Base-by-base conservation (phyloP, 2,797 vertebrate genomes). In the Astyanax mexicanus region DNA sequence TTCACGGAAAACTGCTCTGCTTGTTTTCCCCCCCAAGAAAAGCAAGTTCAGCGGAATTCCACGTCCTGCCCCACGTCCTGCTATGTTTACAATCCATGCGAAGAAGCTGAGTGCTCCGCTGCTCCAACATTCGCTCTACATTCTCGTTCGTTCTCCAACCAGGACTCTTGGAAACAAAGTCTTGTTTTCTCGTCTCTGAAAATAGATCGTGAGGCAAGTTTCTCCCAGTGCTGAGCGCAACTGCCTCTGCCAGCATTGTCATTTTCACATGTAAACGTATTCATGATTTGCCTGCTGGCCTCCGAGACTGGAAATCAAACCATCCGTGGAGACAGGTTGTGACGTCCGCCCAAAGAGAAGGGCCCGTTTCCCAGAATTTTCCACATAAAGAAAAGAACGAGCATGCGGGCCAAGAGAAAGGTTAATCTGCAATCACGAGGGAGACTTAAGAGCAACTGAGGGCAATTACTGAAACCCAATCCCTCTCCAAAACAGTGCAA, bases 371-470 rank as follows among this genome's bases (percentile, higher is more conserved):
- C 27, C 64, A 54, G 35, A 57, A 35, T 64, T 45, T 49, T 37
- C 51, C 42, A 42, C 44, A 61, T 9, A 54, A 47, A 65, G 58
- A 83, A 49, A n/a, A 35, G 35, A 57, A 66, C 21, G n/a, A 45
- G 45, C 25, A 42, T 69, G 69, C 55, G 60, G 69, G 68, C 40
- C 49, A 66, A 58, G 51, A 19, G 62, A 62, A 79, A 72, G 52
- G 61, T 75, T 83, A 61, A 73, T 74, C 64, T 69, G 27, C 42
- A 74, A 73, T 75, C 74, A 69, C 64, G 12, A 73, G 75, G 72
- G 45, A 57, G 42, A 45, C 23, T 69, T 51, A 47, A 37, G 21
- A 67, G 67, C 44, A 44, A 74, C 64, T 61, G 58, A 73, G 70
- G 54, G 19, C 40, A 74, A 80, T 77, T 29, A 68, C 29, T 67